Conservation (phyloP, 1,140 invertebrate genomes). For the Potamilus streckersoni region DNA sequence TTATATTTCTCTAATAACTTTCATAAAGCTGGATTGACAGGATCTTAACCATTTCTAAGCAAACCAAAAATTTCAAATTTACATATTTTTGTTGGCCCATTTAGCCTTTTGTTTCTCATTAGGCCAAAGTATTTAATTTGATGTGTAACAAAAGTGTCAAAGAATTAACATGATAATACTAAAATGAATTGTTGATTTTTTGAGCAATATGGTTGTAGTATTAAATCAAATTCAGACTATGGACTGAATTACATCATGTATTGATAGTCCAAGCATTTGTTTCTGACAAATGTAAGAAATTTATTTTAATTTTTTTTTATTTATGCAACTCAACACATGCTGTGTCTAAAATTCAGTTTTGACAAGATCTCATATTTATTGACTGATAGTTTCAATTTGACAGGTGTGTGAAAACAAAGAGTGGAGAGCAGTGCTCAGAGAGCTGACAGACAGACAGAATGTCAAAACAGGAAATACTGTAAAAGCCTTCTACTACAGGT, state of each 20-base stretch:
- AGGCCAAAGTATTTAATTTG: no score
- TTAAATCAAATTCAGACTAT: no score
- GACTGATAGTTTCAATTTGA: neutral
- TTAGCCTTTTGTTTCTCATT: no score
- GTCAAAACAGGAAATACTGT: slow-evolving; percentile 12
- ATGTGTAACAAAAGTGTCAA: no score
- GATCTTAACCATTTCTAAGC: no score
- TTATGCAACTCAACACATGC: neutral
- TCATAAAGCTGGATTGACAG: no score
- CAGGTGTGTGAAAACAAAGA: slow-evolving; percentile 37
- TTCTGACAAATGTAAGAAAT: neutral
- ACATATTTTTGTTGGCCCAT: no score
- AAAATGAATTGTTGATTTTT: no score
- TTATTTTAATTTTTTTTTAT: neutral
- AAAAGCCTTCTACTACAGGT: slow-evolving; percentile 40
- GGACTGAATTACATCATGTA: neutral
- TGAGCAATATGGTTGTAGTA: no score
- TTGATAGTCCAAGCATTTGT: neutral
- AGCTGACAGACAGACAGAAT: slow-evolving; percentile 39
- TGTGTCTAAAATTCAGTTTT: neutral
- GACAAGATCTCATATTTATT: neutral
- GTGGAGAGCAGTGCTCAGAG: slow-evolving; percentile 45
- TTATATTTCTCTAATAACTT: no score
- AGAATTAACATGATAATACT: no score
- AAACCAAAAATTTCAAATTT: no score